Conservation (phyloP, 2,888 invertebrate species). For the Coelogynopora nodosa region DNA sequence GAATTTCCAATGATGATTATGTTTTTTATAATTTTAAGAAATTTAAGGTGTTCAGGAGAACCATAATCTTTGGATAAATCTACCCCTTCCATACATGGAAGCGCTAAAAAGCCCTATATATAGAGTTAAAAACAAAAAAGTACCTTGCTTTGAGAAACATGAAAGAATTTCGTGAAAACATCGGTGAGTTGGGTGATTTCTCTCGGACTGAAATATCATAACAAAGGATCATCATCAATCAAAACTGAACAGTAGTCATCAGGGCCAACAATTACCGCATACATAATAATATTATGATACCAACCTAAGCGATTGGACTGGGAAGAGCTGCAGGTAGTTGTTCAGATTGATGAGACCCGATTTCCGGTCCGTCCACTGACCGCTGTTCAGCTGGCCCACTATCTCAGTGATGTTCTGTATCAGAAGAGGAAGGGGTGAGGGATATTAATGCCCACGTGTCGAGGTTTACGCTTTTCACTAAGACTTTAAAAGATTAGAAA, state of each 20-base stretch:
- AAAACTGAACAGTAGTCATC: not conserved
- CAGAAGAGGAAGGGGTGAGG: not conserved
- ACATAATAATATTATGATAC: not conserved
- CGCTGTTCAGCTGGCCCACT: constrained; percentile 78
- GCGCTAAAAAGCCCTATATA: too few species aligned
- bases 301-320: not conserved
- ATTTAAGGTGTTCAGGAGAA: too few species aligned
- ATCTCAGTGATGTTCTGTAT: constrained; percentile 76
- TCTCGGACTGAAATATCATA: not conserved
- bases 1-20: too few species aligned
- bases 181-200: constrained; percentile 1
- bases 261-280: too few species aligned
- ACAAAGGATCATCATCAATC: not conserved
- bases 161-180: constrained; percentile 37
- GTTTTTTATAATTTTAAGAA: too few species aligned
- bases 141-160: constrained; percentile 36
- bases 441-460: too few species aligned
- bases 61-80: too few species aligned
- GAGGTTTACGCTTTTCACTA: too few species aligned
- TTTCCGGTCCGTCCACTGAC: constrained; percentile 88
- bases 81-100: too few species aligned
- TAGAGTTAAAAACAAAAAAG: too few species aligned
- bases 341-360: constrained; percentile 81
- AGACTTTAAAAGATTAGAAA: too few species aligned
- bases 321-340: constrained; percentile 68